Base-by-base conservation (phyloP, 2,888 invertebrate species). In the Gerris lacustris region DNA sequence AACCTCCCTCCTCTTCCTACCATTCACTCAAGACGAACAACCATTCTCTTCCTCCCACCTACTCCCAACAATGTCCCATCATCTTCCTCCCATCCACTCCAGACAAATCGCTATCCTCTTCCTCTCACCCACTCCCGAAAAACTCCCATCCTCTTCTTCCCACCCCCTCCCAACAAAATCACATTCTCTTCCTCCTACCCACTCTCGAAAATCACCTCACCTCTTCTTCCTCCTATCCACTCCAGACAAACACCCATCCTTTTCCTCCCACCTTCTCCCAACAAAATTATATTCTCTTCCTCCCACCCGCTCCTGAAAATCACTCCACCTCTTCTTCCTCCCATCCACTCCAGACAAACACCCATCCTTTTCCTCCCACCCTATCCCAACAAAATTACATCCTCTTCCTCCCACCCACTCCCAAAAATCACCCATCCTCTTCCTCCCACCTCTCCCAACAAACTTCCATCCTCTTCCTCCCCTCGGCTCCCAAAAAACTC, bases 131-230 rank as follows among this genome's bases (percentile, higher is more conserved):
- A 2, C 17, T 70, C 62, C 62, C 1, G 62, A 15, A 1, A 4
- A 11, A 62, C 64, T 68, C 69, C 66, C 47, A 67, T 5, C 66
- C 47, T 9, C 70, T 43, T 43, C 71, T 47, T 43, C 66, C 67
- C 62, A 11, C 31, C 4, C 68, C 6, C 66, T 44, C 45, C 47
- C 67, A 44, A 66, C 69, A 66, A 44, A 67, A 45, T 18, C 47
- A 45, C 44, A 17, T n/a, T 6, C 31, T 67, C 45, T 5, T 44
- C 44, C 67, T 43, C 5, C 67, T 5, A 43, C 5, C 17, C 67
- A 15, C 67, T 45, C 44, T 45, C 5, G 18, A 18, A 2, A 31
- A 15, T n/a, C n/a, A n/a, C 2, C 44, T 45, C n/a, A 2, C 17
- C 5, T 44, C n/a, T 5, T n/a, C 62, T 4, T n/a, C 62, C 62